These are phyloP conservation scores for Parnassius smintheus DNA, from an alignment of 2,888 invertebrate species.

Conservation along the genomic window DNA sequence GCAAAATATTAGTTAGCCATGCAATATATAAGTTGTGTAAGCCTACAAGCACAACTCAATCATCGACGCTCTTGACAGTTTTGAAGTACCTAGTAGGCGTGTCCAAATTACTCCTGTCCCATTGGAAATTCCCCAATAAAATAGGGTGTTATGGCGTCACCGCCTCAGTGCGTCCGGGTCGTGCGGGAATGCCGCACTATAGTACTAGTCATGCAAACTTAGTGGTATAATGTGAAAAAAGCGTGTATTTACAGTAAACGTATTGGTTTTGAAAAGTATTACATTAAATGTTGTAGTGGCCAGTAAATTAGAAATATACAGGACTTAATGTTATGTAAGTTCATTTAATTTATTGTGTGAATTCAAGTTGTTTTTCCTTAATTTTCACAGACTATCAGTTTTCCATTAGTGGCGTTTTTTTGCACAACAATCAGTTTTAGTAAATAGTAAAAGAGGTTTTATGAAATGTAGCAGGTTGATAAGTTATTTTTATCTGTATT, in stretches of 20 bases:
- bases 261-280: background rate
- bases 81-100: slow-evolving; percentile 48
- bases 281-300: background rate
- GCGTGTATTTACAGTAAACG: background rate
- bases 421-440: too few relatives aligned
- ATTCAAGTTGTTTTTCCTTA: too few relatives aligned
- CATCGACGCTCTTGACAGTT: too few relatives aligned
- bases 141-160: slow-evolving; percentile 38
- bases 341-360: background rate
- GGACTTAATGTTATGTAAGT: background rate
- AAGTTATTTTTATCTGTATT: too few relatives aligned
- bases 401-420: too few relatives aligned
- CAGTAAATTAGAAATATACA: background rate
- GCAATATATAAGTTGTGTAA: too few relatives aligned
- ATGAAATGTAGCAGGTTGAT: too few relatives aligned
- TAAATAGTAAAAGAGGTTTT: too few relatives aligned
- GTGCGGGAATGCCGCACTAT: slow-evolving; percentile 22
- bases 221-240: background rate
- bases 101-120: slow-evolving; percentile 34
- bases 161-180: slow-evolving; percentile 46
- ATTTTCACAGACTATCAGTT: too few relatives aligned
- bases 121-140: slow-evolving; percentile 37
- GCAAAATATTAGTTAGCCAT: too few relatives aligned
- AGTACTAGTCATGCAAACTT: background rate
- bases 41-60: too few relatives aligned